Evolutionary conservation across 2,113 vertebrate genomes (phyloP).

Genomic region (Hippocampus guttulatus): DNA sequence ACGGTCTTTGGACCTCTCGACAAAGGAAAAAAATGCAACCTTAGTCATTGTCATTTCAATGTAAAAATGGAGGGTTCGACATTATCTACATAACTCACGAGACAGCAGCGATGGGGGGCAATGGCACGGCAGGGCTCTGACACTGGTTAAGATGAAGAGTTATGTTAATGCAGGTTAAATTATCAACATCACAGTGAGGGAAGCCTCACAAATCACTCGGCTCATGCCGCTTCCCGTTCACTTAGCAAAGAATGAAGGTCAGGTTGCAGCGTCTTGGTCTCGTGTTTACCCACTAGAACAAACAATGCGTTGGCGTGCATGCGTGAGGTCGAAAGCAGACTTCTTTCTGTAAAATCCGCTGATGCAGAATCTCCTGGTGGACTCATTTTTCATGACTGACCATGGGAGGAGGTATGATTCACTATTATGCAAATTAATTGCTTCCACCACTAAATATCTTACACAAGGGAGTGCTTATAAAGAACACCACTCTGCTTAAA

Average conservation of each 20-base stretch:
- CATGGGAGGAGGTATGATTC: slow-evolving; percentile 45
- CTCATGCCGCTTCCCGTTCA: slow-evolving; percentile 29
- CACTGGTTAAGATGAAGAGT: slow-evolving; percentile 14
- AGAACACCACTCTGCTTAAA: not conserved
- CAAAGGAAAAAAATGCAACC: slow-evolving; percentile 26
- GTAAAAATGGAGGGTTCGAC: slow-evolving; percentile 59
- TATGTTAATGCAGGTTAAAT: slow-evolving; percentile 54
- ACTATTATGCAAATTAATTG: slow-evolving; percentile 55
- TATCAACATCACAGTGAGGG: slow-evolving; percentile 28
- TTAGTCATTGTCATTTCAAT: slow-evolving; percentile 53
- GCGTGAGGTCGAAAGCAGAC: not conserved
- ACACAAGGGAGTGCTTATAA: slow-evolving; percentile 18
- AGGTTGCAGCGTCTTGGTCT: slow-evolving; percentile 19
- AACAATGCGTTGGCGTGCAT: not conserved
- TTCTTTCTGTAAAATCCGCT: not conserved
- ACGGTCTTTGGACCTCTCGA: slow-evolving; percentile 6
- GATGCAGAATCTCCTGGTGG: slow-evolving; percentile 19
- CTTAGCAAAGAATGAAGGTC: slow-evolving; percentile 36
- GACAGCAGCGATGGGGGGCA: slow-evolving; percentile 14
- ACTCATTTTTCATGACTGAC: slow-evolving; percentile 50
- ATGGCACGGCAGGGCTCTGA: slow-evolving; percentile 7
- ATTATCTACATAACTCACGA: slow-evolving; percentile 29
- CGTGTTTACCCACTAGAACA: slow-evolving; percentile 19
- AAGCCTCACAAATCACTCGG: slow-evolving; percentile 34
- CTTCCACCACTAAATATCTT: slow-evolving; percentile 40